Conservation (phyloP, 1,140 invertebrate species). For the Aphaenogaster rudis region DNA sequence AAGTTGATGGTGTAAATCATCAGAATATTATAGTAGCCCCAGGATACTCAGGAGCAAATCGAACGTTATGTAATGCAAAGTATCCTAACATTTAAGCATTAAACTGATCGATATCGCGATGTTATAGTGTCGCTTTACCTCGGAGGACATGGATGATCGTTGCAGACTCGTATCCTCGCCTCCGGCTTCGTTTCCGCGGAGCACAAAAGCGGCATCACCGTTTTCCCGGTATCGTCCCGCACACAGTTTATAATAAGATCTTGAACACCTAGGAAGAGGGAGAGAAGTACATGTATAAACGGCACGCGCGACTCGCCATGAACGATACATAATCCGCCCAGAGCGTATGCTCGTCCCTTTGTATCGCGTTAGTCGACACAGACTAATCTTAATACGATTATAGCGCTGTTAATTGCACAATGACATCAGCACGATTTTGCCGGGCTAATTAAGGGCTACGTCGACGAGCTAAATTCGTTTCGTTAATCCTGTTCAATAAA, state of each 20-base stretch:
- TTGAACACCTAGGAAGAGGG: constrained; percentile 88
- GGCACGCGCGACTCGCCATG: neutral
- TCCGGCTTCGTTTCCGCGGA: constrained; percentile 94
- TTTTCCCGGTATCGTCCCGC: constrained; percentile 93
- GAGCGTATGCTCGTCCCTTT: constrained; percentile 31
- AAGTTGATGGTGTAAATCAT: neutral
- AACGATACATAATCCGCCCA: constrained; percentile 27
- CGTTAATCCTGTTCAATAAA: constrained; percentile 64
- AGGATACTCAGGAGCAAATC: neutral
- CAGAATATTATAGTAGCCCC: neutral
- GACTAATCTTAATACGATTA: constrained; percentile 59
- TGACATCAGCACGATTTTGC: constrained; percentile 59
- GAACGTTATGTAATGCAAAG: constrained; percentile 7
- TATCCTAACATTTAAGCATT: constrained; percentile 17
- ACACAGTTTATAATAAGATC: constrained; percentile 97
- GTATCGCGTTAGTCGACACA: constrained; percentile 39
- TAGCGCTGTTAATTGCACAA: constrained; percentile 66
- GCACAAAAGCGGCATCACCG: constrained; percentile 94
- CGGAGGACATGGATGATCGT: constrained; percentile 96
- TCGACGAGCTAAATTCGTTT: constrained; percentile 56
- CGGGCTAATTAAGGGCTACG: constrained; percentile 60
- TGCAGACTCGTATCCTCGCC: constrained; percentile 96
- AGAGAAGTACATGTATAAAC: neutral
- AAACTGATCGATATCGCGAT: constrained; percentile 28
- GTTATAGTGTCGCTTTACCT: constrained; percentile 83